Percentiles rank a stretch among this genome's conserved stretches.
Evolutionary conservation across 2,797 vertebrate genomes (phyloP).

Genomic region (Takifugu ocellatus): DNA sequence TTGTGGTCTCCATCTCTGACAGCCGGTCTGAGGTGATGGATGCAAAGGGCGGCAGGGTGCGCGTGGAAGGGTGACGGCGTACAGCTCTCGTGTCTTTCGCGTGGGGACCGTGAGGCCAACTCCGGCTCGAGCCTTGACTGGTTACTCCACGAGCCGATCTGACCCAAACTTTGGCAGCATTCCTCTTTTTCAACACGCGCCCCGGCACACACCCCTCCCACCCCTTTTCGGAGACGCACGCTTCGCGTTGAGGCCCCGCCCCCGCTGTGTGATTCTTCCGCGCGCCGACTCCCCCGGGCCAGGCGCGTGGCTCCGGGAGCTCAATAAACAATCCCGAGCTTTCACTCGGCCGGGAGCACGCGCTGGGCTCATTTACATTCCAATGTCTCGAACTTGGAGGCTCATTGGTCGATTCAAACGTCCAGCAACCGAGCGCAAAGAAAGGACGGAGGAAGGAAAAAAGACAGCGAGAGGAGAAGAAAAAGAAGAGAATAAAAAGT

Average conservation of each 20-base stretch:
- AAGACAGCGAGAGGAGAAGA: conserved; percentile 48
- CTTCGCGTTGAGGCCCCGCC: conserved; percentile 79
- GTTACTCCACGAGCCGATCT: conserved; percentile 77
- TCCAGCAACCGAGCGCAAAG: conserved; percentile 72
- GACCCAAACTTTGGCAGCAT: conserved; percentile 82
- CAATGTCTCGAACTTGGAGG: conserved; percentile 79
- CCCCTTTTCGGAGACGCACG: conserved; percentile 72
- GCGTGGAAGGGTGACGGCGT: conserved; percentile 51
- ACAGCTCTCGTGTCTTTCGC: conserved; percentile 81
- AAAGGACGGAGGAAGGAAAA: conserved; percentile 43
- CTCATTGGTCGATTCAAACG: conserved; percentile 82
- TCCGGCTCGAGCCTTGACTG: conserved; percentile 74
- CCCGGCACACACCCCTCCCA: conserved; percentile 19
- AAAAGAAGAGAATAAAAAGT: conserved; percentile 36
- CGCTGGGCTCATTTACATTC: conserved; percentile 84
- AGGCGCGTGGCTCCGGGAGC: conserved; percentile 86
- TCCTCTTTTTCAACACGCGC: conserved; percentile 87
- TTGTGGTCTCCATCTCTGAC: conserved; percentile 69
- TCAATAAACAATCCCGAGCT: conserved; percentile 86
- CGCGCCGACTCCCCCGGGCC: conserved; percentile 76
- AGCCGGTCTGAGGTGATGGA: conserved; percentile 34
- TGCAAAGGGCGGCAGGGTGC: conserved; percentile 17
- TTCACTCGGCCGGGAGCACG: conserved; percentile 82
- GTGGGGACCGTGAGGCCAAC: conserved; percentile 77
- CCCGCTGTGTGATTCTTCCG: conserved; percentile 78